Base-by-base conservation (phyloP, 2,888 invertebrate genomes). In the Deilephila elpenor region DNA sequence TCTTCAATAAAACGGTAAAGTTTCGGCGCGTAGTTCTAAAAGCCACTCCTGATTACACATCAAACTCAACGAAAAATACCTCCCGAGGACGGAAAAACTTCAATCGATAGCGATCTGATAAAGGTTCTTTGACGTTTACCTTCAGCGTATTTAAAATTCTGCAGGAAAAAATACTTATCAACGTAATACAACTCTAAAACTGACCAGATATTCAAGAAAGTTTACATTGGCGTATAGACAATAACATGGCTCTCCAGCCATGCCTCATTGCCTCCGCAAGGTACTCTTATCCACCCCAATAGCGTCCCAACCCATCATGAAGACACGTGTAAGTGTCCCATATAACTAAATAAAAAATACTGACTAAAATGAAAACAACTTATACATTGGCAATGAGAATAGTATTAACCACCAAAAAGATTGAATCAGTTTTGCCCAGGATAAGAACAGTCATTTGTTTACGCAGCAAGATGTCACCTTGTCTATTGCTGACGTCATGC, bases 31-130 rank as follows among this genome's bases (percentile, higher is more conserved):
- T 81, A 83, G 78, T 81, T 81, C 81, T 82, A 81, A 84, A 82
- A 80, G 78, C 78, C 79, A 73, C 76, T 79, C 82, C 84, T 80
- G 83, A 83, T 84, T 84, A 83, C 82, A 82, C 83, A 82, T 83
- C 80, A 82, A 85, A 87, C 85, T 82, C 80, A 32, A 74, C 71
- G 67, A 62, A 74, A 79, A 83, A 85, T 81, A 81, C 80, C 77
- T 80, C 76, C 74, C 70, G 73, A 76, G 73, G 78, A 76, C 73
- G 78, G 73, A 83, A 84, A 82, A 85, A 87, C 78, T 82, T 82
- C 78, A 81, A 82, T 83, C 75, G 82, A 83, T 80, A 79, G 82
- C 77, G 75, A 74, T 74, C 76, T 77, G 79, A 79, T 80, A 82
- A 78, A 78, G 75, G 75, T 81, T 80, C 80, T 81, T 79, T 81